Base-by-base conservation (phyloP, 1,140 invertebrate genomes). In the Scylla paramamosain region DNA sequence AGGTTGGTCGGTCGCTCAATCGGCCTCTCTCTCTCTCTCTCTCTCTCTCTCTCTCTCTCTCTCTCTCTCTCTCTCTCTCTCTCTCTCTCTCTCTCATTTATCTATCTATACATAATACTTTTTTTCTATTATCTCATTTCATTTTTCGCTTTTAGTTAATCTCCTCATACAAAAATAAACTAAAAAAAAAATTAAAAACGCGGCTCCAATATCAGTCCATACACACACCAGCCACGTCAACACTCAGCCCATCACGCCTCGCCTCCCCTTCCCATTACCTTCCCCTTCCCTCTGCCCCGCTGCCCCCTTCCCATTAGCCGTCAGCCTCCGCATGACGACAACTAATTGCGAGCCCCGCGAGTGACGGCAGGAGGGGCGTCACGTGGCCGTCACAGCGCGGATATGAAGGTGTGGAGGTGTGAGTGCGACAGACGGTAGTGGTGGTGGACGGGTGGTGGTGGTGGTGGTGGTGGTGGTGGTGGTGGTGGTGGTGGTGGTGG, bases 11-110 rank as follows among this genome's bases (percentile, higher is more conserved):
- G n/a, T n/a, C n/a, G n/a, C n/a, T n/a, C n/a, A n/a, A n/a, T n/a
- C n/a, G n/a, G n/a, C n/a, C 39, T 39, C 39, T 39, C 39, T 39
- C 39, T 39, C 39, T 39, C 39, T 39, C 39, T 39, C 82, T 83
- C 12, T 83, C 12, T 83, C 82, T 83, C 82, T 25, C 83, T 25
- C 83, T 86, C 83, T 86, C 83, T 86, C 83, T 86, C 83, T 86
- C 83, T 86, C 83, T 83, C 82, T 14, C 12, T 83, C 82, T 31
- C 29, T 4, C 29, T 31, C 82, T 83, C 39, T 39, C 39, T 39
- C 39, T 39, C 39, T 39, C 39, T 2, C 39, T 39, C n/a, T n/a
- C n/a, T n/a, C n/a, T n/a, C n/a, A 39, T 2, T 6, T 39, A 39
- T 39, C 6, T 6, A 39, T 39, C 1, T 39, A 39, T 39, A 39